Conservation (phyloP, 2,888 invertebrate species). For the Ophioninae sp. region DNA sequence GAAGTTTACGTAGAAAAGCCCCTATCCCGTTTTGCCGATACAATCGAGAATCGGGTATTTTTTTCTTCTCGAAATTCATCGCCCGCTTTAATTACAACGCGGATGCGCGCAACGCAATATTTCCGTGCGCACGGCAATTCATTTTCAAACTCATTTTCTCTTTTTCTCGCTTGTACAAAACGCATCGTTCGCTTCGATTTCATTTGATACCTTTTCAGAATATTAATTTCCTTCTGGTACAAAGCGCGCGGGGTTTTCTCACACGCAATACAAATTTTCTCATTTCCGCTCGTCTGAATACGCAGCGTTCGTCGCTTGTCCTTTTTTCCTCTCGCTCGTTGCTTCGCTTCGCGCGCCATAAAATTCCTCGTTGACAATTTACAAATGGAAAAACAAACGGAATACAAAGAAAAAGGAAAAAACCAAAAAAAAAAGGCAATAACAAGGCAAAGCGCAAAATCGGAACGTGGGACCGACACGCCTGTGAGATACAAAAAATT, state of each 20-base stretch:
- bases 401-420: conserved; percentile 36
- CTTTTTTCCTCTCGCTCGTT: not conserved
- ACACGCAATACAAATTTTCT: not conserved
- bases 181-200: not conserved
- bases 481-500: conserved; percentile 44
- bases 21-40: not conserved
- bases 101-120: not conserved
- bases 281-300: not conserved
- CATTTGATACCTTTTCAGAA: not conserved
- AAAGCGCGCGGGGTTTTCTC: not conserved
- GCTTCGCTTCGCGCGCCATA: not conserved
- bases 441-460: conserved; percentile 30
- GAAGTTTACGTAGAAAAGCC: not conserved
- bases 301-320: not conserved
- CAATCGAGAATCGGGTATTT: conserved; percentile 10
- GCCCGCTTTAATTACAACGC: conserved; percentile 44
- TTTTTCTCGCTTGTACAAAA: not conserved
- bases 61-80: conserved; percentile 12
- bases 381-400: conserved; percentile 56
- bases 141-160: not conserved
- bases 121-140: not conserved
- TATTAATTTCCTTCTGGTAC: not conserved
- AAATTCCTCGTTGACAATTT: conserved; percentile 52
- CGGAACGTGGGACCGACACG: conserved; percentile 20
- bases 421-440: conserved; percentile 43